Conservation (phyloP, 1,140 invertebrate species). For the Cyclina sinensis region DNA sequence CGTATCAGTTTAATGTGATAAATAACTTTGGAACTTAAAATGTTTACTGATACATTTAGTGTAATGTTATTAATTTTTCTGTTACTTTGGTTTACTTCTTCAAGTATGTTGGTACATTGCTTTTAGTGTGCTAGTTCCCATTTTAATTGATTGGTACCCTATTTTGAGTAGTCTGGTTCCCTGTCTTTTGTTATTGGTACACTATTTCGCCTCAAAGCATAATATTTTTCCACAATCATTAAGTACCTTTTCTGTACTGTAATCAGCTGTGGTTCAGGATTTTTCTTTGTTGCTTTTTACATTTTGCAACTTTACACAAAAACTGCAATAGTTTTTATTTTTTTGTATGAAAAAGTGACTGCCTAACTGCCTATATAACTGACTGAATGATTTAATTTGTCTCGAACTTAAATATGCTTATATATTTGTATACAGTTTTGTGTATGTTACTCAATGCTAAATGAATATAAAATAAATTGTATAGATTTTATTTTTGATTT, state of each 20-base stretch:
- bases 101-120: no score
- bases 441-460: constrained; percentile 49
- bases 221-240: no score
- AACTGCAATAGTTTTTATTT: constrained; percentile 11
- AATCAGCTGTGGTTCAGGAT: no score
- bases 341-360: not conserved
- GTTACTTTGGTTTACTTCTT: no score
- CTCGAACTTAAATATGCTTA: constrained; percentile 20
- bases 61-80: no score
- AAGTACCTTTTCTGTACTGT: no score
- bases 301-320: not conserved
- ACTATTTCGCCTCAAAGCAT: not conserved
- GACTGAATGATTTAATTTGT: not conserved
- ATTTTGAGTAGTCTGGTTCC: not conserved
- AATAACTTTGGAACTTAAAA: no score
- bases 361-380: not conserved
- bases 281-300: no score
- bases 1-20: no score
- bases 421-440: constrained; percentile 47
- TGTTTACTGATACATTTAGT: no score
- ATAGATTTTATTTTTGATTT: constrained; percentile 13
- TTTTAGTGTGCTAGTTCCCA: no score
- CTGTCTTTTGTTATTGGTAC: not conserved
- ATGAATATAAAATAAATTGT: constrained; percentile 52
- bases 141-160: no score